Conservation (phyloP, 2,113 vertebrate genomes). For the Albula glossodonta region DNA sequence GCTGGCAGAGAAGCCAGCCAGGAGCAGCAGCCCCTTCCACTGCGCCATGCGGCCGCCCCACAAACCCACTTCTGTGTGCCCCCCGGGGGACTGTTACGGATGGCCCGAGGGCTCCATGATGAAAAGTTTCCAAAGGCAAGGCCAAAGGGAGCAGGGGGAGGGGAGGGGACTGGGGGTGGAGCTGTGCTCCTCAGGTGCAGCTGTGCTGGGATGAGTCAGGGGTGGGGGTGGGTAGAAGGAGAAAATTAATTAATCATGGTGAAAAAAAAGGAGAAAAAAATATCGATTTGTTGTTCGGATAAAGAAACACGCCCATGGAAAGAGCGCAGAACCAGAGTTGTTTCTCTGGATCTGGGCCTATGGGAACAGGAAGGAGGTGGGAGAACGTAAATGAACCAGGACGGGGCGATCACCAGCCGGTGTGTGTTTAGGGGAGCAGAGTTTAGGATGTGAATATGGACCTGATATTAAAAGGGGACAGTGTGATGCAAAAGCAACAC, state of each 20-base stretch:
- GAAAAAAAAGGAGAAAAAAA: not conserved
- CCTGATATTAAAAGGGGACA: not conserved
- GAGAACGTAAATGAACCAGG: too few relatives aligned
- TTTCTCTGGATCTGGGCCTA: not conserved
- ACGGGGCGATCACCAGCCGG: not conserved
- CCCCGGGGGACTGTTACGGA: too few relatives aligned
- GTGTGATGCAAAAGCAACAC: not conserved
- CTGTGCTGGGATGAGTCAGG: not conserved
- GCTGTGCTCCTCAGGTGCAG: not conserved
- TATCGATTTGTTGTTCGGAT: not conserved
- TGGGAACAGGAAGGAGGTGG: not conserved
- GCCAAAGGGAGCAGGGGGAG: too few relatives aligned
- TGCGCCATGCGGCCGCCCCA: too few relatives aligned
- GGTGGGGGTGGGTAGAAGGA: not conserved
- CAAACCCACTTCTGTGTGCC: too few relatives aligned
- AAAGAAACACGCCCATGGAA: not conserved
- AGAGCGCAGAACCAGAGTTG: not conserved
- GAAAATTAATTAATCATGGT: not conserved
- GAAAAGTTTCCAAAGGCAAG: too few relatives aligned
- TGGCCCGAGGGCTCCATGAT: too few relatives aligned
- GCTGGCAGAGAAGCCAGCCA: too few relatives aligned
- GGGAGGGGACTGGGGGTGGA: not conserved
- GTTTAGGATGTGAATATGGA: not conserved
- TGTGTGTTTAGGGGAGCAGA: not conserved
- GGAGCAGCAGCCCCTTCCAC: too few relatives aligned